Conservation (phyloP, 2,888 invertebrate species). For the Drosophila quasianomalipes region DNA sequence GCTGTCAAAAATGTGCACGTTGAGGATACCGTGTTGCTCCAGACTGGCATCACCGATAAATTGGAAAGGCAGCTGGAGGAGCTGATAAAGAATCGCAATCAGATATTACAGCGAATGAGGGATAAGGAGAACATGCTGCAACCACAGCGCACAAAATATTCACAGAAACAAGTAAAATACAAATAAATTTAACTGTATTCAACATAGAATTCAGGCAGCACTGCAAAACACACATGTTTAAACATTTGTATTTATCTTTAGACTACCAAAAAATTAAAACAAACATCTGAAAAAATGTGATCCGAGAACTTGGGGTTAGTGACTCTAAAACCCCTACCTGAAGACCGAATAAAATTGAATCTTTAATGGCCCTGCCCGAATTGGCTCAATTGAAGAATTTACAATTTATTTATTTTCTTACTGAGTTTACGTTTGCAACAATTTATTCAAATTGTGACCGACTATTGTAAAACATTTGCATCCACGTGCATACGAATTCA, state of each 20-base stretch:
- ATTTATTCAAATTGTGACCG: background rate
- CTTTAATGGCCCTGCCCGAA: too few relatives aligned
- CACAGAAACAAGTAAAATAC: conserved; percentile 26
- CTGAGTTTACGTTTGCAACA: background rate
- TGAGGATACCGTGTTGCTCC: conserved; percentile 14
- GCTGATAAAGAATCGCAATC: conserved; percentile 21
- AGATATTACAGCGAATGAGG: conserved; percentile 43
- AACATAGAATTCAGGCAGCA: background rate
- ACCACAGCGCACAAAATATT: background rate
- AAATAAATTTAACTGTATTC: conserved; percentile 17
- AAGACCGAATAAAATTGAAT: background rate
- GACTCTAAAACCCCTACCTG: background rate
- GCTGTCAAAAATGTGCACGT: conserved; percentile 12
- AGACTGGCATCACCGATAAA: conserved; percentile 23
- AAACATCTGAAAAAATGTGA: background rate
- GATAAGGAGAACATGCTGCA: conserved; percentile 34
- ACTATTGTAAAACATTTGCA: background rate
- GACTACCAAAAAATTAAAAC: background rate
- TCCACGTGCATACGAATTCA: conserved; percentile 38
- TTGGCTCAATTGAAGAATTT: background rate
- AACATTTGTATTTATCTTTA: background rate
- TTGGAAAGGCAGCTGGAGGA: conserved; percentile 45
- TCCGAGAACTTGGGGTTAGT: background rate
- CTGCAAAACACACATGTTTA: background rate
- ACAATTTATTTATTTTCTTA: background rate